Evolutionary conservation across 2,888 invertebrate genomes (phyloP).

Genomic region (Campopleginae sp.): DNA sequence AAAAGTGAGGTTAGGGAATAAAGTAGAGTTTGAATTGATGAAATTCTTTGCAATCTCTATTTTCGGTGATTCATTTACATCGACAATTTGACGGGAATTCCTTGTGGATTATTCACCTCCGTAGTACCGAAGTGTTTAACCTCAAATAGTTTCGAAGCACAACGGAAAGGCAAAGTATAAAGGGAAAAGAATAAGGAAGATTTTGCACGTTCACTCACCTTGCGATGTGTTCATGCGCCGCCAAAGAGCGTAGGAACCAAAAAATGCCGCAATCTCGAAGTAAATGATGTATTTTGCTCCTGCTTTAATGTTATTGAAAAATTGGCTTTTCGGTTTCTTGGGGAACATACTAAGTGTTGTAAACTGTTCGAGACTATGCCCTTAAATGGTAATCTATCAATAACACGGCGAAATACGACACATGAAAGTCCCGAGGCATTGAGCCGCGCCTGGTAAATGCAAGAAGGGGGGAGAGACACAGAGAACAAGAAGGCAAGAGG

Average conservation of each 20-base stretch:
- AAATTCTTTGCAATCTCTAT: not conserved
- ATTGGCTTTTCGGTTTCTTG: constrained; percentile 86
- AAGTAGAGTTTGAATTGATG: not conserved
- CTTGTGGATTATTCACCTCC: constrained; percentile 39
- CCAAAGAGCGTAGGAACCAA: constrained; percentile 88
- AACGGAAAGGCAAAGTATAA: not conserved
- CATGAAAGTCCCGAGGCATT: constrained; percentile 70
- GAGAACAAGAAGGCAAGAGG: constrained; percentile 9
- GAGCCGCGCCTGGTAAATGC: constrained; percentile 56
- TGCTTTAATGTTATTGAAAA: constrained; percentile 82
- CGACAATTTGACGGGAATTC: constrained; percentile 6
- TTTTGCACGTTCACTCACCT: constrained; percentile 85
- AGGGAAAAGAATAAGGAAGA: not conserved
- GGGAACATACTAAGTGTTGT: constrained; percentile 86
- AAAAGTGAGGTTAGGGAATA: constrained; percentile 45
- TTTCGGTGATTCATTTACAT: not conserved
- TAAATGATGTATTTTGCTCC: constrained; percentile 86
- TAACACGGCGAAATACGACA: constrained; percentile 66
- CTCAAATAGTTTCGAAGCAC: constrained; percentile 60
- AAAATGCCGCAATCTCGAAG: constrained; percentile 87
- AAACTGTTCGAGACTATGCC: constrained; percentile 73
- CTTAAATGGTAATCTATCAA: constrained; percentile 81
- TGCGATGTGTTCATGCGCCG: constrained; percentile 89
- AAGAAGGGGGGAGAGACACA: constrained; percentile 33
- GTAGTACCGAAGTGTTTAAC: constrained; percentile 62